Base-by-base conservation (phyloP, 2,797 vertebrate genomes). In the Trachurus trachurus region DNA sequence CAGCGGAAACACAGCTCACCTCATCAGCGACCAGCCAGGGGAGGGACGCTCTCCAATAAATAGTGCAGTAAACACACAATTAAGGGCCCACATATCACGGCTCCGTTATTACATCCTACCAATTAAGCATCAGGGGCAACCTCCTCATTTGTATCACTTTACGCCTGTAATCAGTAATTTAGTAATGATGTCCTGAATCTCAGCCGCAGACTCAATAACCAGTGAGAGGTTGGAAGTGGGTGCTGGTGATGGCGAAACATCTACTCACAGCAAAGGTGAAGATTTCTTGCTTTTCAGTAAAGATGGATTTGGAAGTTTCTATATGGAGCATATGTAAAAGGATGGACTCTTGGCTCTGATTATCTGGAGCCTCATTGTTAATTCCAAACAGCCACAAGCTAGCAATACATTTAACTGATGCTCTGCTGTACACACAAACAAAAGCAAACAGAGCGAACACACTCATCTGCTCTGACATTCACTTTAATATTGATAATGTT, bases 1-100 rank as follows among this genome's bases (percentile, higher is more conserved):
- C 83, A 69, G 87, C 84, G 50, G 85, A 90, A 91, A 87, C 80
- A 87, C 83, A 54, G 77, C 84, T 90, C 89, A 89, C 85, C 93
- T 94, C 92, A 93, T 93, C 92, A 93, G 84, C 87, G 47, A 85
- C 84, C 78, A 87, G 87, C 90, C 87, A 77, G 70, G 83, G 86
- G 90, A 91, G 80, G 82, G 84, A 85, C 45, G n/a, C 88, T 88
- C 84, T 83, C 81, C 92, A 92, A 90, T 93, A 94, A 94, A 94
- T 92, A 92, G 84, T 89, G 88, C 87, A 67, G 88, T 91, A 94
- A 94, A 93, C 92, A 94, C 88, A 93, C 92, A 93, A 94, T 94
- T 94, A 94, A 87, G 80, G 81, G 81, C 90, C 89, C 84, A 90
- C 87, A 87, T 91, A 92, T 90, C 83, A 82, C 78, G 58, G 85